A percentile compares a stretch with the other conserved stretches of the same genome.
Evolutionary conservation across 2,888 invertebrate genomes (phyloP).

Genomic region (Athrips mouffetella): DNA sequence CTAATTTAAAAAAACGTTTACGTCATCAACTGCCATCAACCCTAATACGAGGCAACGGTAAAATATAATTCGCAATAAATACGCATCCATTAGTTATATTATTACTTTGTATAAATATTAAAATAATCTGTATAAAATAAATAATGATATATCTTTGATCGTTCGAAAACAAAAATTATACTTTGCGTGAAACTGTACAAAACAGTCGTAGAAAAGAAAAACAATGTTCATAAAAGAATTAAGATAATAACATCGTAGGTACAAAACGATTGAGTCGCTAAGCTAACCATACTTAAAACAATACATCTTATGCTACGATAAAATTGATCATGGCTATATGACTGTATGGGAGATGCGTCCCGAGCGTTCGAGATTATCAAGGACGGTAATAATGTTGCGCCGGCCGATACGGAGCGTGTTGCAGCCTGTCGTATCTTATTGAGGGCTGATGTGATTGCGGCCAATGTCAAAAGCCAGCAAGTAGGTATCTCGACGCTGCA

Average conservation of each 20-base stretch:
- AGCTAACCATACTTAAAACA: slow-evolving; percentile 63
- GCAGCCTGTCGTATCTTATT: slow-evolving; percentile 70
- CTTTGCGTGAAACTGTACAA: slow-evolving; percentile 65
- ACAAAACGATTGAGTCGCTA: slow-evolving; percentile 65
- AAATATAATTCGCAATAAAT: slow-evolving; percentile 60
- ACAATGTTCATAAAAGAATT: slow-evolving; percentile 37
- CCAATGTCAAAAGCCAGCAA: slow-evolving; percentile 79
- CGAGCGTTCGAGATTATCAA: slow-evolving; percentile 48
- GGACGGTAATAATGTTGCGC: slow-evolving; percentile 72
- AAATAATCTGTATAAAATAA: slow-evolving; percentile 56
- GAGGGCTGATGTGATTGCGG: slow-evolving; percentile 64
- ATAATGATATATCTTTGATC: slow-evolving; percentile 57
- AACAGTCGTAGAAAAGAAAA: slow-evolving; percentile 51
- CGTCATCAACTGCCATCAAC: slow-evolving; percentile 55
- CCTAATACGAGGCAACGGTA: slow-evolving; percentile 56
- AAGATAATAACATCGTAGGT: slow-evolving; percentile 66
- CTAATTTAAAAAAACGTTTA: slow-evolving; percentile 46
- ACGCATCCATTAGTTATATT: slow-evolving; percentile 47
- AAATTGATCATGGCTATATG: slow-evolving; percentile 69
- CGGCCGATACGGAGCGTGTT: slow-evolving; percentile 63
- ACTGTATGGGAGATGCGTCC: slow-evolving; percentile 53
- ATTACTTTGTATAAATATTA: slow-evolving; percentile 57
- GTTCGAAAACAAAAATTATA: slow-evolving; percentile 62
- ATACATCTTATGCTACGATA: slow-evolving; percentile 61
- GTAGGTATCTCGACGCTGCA: slow-evolving; percentile 79